These are phyloP conservation scores for Chrosomus eos DNA, from an alignment of 2,797 vertebrate species.

Conservation along the genomic window DNA sequence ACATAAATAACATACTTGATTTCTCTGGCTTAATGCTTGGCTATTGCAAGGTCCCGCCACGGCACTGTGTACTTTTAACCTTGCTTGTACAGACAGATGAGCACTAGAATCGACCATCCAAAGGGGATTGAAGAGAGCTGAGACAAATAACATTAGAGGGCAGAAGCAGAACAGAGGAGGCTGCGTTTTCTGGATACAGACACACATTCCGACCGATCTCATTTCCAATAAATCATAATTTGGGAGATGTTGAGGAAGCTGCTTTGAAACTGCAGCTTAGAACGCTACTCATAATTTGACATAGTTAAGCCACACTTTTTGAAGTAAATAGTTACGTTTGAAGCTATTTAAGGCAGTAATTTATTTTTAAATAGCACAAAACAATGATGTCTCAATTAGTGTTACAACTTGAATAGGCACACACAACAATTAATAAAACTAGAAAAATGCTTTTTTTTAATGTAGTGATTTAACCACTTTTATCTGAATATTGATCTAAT, in stretches of 20 bases:
- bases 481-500: not conserved
- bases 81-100: conserved; percentile 56
- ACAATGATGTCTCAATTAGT: not conserved
- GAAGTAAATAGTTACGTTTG: not conserved
- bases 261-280: not conserved
- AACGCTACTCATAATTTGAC: not conserved
- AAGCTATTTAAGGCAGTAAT: not conserved
- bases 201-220: conserved; percentile 26
- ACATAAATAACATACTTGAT: conserved; percentile 58
- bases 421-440: not conserved
- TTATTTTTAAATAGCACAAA: not conserved
- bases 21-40: conserved; percentile 29
- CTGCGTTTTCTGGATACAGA: conserved; percentile 21
- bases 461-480: not conserved
- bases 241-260: not conserved
- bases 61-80: conserved; percentile 60
- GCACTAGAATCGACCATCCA: conserved; percentile 42
- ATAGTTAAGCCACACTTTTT: not conserved
- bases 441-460: not conserved
- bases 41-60: conserved; percentile 23
- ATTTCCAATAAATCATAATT: conserved; percentile 41
- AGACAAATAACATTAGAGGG: conserved; percentile 59
- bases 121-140: conserved; percentile 51
- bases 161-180: conserved; percentile 47
- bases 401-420: not conserved